Evolutionary conservation across 2,797 vertebrate species (phyloP).

Genomic region (Sylvilagus floridanus): DNA sequence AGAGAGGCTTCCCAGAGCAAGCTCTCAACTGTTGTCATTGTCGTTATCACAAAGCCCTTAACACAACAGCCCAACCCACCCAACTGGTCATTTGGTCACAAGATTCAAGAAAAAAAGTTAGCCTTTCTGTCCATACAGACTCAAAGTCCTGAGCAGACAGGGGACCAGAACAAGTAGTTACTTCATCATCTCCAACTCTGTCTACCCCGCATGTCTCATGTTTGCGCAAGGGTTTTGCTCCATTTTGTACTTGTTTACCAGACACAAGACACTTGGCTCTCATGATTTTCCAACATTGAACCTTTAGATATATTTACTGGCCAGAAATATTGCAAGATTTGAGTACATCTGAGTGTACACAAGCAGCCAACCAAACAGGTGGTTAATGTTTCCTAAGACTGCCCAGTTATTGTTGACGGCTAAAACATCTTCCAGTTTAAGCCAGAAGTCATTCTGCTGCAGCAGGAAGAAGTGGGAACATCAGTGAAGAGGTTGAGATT

Average conservation of each 20-base stretch:
- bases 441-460: background rate
- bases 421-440: conserved; percentile 52
- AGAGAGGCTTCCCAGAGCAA: background rate
- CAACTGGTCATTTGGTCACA: background rate
- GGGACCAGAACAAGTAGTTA: background rate
- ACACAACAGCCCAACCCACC: background rate
- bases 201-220: background rate
- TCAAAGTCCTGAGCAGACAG: background rate
- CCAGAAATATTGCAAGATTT: conserved; percentile 37
- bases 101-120: background rate
- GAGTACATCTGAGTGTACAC: conserved; percentile 42
- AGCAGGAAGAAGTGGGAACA: background rate
- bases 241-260: conserved; percentile 47
- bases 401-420: conserved; percentile 47
- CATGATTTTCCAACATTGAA: conserved; percentile 31
- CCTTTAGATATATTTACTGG: background rate
- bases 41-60: background rate
- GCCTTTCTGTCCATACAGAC: background rate
- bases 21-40: background rate
- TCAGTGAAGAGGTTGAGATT: background rate
- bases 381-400: conserved; percentile 65
- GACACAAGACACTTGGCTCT: background rate
- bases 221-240: background rate
- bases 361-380: conserved; percentile 52
- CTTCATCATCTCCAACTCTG: background rate